Percentiles rank a stretch among this genome's conserved stretches.
Evolutionary conservation across 2,888 invertebrate genomes (phyloP).

Genomic region (Synanthedon andrenaeformis): DNA sequence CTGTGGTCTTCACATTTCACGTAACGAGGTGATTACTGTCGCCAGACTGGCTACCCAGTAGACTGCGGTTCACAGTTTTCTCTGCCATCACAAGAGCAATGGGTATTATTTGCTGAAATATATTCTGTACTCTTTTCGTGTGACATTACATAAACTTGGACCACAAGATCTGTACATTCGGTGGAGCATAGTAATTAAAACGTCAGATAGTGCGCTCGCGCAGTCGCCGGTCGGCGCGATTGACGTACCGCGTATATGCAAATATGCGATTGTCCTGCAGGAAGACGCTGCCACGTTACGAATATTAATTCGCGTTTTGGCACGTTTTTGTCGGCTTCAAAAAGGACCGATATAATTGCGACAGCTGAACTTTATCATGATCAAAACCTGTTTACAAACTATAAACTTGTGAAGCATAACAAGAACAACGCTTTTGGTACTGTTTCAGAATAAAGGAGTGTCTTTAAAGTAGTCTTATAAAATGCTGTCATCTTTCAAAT

Average conservation of each 20-base stretch:
- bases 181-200: slow-evolving; percentile 59
- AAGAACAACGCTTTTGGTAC: too few species aligned
- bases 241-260: slow-evolving; percentile 32
- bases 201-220: slow-evolving; percentile 44
- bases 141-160: slow-evolving; percentile 4
- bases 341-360: background rate
- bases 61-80: background rate
- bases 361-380: background rate
- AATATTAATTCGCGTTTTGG: slow-evolving; percentile 15
- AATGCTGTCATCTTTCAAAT: too few species aligned
- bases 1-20: too few species aligned
- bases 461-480: too few species aligned
- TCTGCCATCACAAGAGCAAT: background rate
- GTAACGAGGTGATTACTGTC: too few species aligned
- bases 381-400: too few species aligned
- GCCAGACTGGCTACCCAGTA: too few species aligned
- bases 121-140: background rate
- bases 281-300: slow-evolving; percentile 15
- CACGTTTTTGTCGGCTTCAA: background rate
- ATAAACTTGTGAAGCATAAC: too few species aligned
- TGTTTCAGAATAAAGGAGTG: too few species aligned
- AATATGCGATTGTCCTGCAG: slow-evolving; percentile 27
- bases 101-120: background rate
- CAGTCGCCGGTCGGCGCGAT: slow-evolving; percentile 14
- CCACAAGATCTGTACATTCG: slow-evolving; percentile 20